Conservation (phyloP, 2,113 vertebrate genomes). For the Apus apus region DNA sequence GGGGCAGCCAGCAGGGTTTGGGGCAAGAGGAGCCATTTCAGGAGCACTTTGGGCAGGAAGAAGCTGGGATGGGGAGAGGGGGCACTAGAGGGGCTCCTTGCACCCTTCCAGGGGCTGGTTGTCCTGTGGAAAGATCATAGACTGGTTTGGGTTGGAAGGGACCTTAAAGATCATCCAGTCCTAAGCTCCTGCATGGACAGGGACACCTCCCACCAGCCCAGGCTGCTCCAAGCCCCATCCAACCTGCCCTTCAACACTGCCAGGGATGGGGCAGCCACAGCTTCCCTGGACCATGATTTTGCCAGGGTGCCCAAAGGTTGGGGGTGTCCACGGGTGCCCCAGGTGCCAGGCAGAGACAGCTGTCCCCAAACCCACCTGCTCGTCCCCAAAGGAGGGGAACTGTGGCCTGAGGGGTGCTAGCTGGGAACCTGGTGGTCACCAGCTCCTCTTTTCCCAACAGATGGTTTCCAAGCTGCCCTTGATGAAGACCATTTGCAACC, state of each 20-base stretch:
- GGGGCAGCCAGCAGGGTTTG: fast-evolving
- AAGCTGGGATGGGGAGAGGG: background rate
- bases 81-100: background rate
- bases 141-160: too few species aligned
- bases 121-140: background rate
- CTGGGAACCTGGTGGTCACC: background rate
- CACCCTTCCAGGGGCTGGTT: background rate
- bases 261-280: too few species aligned
- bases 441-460: constrained; percentile 55
- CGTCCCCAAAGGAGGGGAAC: background rate
- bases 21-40: background rate
- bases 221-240: too few species aligned
- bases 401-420: fast-evolving
- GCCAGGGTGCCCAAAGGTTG: background rate
- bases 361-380: fast-evolving
- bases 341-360: background rate
- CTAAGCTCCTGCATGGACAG: too few species aligned
- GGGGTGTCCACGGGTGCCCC: background rate
- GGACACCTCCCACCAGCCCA: too few species aligned
- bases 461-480: constrained; percentile 88
- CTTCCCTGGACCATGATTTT: background rate
- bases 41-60: background rate
- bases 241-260: too few species aligned
- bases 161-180: too few species aligned
- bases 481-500: constrained; percentile 91